These are phyloP conservation scores for Perca fluviatilis DNA, from an alignment of 2,113 vertebrate species.

Conservation along the genomic window DNA sequence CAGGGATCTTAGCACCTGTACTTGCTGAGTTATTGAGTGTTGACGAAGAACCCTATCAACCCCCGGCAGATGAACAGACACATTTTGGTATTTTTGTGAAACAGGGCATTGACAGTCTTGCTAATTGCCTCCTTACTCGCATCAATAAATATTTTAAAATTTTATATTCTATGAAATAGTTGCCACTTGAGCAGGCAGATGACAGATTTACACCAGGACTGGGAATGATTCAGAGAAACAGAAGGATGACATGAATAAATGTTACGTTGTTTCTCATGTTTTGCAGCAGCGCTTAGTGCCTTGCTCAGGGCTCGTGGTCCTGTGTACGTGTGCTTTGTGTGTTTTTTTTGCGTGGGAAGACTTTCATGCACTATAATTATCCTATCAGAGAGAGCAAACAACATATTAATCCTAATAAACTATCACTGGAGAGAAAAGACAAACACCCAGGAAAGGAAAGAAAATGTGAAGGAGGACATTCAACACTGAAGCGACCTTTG, in stretches of 20 bases:
- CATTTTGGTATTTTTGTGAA: background rate
- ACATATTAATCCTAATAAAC: constrained; percentile 3
- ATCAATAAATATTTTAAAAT: background rate
- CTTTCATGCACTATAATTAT: constrained; percentile 25
- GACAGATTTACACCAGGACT: background rate
- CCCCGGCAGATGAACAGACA: constrained; percentile 27
- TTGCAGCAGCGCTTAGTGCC: background rate
- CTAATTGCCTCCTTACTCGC: constrained; percentile 28
- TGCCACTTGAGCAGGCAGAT: constrained; percentile 8
- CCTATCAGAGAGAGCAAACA: constrained; percentile 13
- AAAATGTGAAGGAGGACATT: background rate
- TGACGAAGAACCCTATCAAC: constrained; percentile 50
- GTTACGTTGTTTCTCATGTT: background rate
- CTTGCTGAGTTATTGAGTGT: constrained; percentile 24
- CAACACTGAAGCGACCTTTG: background rate
- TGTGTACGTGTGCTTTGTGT: background rate
- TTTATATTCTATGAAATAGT: constrained; percentile 16
- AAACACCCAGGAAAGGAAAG: background rate
- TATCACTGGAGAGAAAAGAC: background rate
- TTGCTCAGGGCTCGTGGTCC: background rate
- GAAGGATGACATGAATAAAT: background rate
- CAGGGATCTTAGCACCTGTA: constrained; percentile 38
- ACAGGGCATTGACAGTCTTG: background rate
- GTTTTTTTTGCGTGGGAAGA: constrained; percentile 21
- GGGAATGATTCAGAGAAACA: background rate